Evolutionary conservation across 1,140 invertebrate genomes (phyloP), one percentile per base, ranked within the genome.

Genomic region (Magallana angulata): DNA sequence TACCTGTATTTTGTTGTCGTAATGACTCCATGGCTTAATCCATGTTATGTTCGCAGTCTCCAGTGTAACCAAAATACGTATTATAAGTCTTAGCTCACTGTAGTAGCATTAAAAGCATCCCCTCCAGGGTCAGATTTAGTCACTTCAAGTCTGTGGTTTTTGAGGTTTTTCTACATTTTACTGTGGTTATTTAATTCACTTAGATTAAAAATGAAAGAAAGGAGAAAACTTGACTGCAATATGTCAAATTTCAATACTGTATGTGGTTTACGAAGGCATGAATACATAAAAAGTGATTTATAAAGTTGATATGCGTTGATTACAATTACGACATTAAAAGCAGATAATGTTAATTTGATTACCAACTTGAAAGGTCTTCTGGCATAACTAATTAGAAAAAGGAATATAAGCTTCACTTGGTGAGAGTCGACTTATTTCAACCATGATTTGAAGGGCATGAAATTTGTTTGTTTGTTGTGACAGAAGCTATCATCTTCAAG

Each of bases 381-480:
- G 68, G 24, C 18, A 76, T 76, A 76, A 76, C 14, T 24, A 30
- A 76, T 76, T 76, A 76, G 68, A 76, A 12, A 30, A 76, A 76
- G 18, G 68, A 30, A 76, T 36, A 76, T 76, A 1, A 30, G 11
- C 36, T 12, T 76, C 68, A 30, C 68, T 76, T 24, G 30, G 9
- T 9, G 18, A 8, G 12, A 30, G 24, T 76, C 14, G 7, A 12
- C 48, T 7, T 30, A 76, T 12, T 64, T 64, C 7, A 64, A 64
- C 16, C 18, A 5, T 64, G 16, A n/a, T 64, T 64, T 16, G 18
- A 36, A 24, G 18, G 4, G 24, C 24, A 12, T 30, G 6, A 76
- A 18, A 76, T 30, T 30, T 76, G 68, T 76, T 76, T 76, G 68
- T 76, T 76, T 76, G 18, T 76, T 76, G 24, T 76, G 68, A 76